Evolutionary conservation across 2,113 vertebrate genomes (phyloP).

Genomic region (Tenrec ecaudatus): DNA sequence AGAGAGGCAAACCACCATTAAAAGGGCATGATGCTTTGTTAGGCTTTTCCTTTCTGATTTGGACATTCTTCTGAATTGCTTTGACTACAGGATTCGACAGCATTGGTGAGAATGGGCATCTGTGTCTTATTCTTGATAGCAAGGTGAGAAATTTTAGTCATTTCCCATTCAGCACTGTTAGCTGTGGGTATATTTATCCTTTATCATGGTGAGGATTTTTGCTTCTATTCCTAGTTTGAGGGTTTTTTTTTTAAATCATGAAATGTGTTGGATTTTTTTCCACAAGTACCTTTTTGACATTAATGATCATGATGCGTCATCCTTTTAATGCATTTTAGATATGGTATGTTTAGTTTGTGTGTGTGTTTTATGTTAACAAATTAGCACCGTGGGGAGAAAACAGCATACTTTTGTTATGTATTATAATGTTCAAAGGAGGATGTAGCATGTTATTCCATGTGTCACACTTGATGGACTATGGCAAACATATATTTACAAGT

Average conservation of each 20-base stretch:
- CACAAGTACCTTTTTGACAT: neutral
- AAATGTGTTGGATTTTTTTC: neutral
- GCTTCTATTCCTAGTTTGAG: slow-evolving; percentile 4
- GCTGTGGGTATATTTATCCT: neutral
- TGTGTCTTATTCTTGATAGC: neutral
- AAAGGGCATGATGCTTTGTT: neutral
- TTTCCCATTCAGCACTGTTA: slow-evolving; percentile 10
- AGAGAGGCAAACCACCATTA: neutral
- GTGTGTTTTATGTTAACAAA: slow-evolving; percentile 19
- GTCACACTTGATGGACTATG: slow-evolving; percentile 66
- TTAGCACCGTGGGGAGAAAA: neutral
- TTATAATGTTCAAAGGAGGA: slow-evolving; percentile 7
- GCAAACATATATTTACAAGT: slow-evolving; percentile 64
- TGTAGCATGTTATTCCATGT: neutral
- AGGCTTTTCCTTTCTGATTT: slow-evolving; percentile 31
- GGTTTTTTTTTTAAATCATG: neutral
- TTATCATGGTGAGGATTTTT: neutral
- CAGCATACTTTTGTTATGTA: slow-evolving; percentile 7
- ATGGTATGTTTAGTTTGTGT: neutral
- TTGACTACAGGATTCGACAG: neutral
- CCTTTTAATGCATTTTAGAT: slow-evolving; percentile 38
- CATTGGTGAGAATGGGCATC: neutral
- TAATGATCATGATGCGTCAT: neutral
- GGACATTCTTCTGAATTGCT: neutral
- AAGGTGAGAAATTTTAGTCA: neutral